Evolutionary conservation across 92 coral and sea anemone genomes (phyloP), one percentile per base, ranked within the genome.

Genomic region (Hydrozoanthus gracilis): DNA sequence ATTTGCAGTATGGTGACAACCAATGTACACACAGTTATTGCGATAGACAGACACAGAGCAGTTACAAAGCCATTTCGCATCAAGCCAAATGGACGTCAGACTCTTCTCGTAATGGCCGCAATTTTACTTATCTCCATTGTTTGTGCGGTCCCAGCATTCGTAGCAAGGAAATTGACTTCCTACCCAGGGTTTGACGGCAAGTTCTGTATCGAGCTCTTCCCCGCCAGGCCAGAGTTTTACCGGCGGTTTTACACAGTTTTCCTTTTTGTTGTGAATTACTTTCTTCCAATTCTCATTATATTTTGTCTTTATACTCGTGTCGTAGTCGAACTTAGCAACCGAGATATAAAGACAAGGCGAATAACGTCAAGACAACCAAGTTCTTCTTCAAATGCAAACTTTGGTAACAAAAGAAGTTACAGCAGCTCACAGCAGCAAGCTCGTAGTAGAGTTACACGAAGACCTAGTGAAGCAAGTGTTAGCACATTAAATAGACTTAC

Each of bases 1-100:
- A 92, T 78, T 18, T 90, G 93, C 46, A 92, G 91, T 13, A 86
- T 92, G 86, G 88, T 90, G 17, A 92, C 93, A 16, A 90, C 95
- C 16, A 92, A 92, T 55, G 91, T 92, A 17, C 95, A 92, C 73
- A 91, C 89, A 62, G 91, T 80, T 54, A 91, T 92, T 71, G 82
- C 95, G 44, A 55, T 87, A 17, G 95, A 92, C 58, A 82, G 91
- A 27, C 90, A 87, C 91, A 80, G 76, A 77, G 85, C 93, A 55
- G 86, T 90, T 66, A 88, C 77, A 39, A 82, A 82, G 15, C 87
- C 93, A 27, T 79, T 92, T 48, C 87, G 87, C 18, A 48, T 75
- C 62, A 65, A 72, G 11, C 79, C 87, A 6, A 72, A 44, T 14
- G 66, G 45, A 44, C 60, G 62, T 20, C 86, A 70, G 58, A 80